Percentiles rank a stretch among this genome's conserved stretches.
phyloP scores from a whole-genome alignment of 2,113 vertebrate species.

The Polypterus bichir region DNA sequence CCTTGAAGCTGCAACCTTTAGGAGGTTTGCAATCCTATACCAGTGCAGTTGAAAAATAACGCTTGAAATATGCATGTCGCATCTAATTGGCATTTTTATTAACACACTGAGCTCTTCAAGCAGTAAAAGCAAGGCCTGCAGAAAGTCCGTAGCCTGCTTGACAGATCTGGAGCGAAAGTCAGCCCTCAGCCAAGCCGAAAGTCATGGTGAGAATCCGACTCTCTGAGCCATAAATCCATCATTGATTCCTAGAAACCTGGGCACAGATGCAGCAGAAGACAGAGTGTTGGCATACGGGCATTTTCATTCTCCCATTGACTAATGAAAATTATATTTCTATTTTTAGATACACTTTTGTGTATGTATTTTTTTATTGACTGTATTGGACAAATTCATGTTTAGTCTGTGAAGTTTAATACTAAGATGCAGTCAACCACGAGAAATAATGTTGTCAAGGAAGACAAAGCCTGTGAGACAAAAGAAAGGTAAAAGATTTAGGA shows the following conservation, averaged over 20 bases:
- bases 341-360: no score
- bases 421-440: no score
- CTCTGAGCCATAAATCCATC: slow-evolving; percentile 31
- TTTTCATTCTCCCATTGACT: no score
- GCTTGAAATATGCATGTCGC: slow-evolving; percentile 43
- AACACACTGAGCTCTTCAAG: slow-evolving; percentile 1
- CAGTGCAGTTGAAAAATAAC: slow-evolving; percentile 38
- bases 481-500: no score
- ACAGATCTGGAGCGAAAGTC: slow-evolving; percentile 61
- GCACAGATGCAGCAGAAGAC: slow-evolving; percentile 10
- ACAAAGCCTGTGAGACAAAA: no score
- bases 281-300: no score
- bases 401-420: no score
- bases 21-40: slow-evolving; percentile 29
- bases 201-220: slow-evolving; percentile 34
- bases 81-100: slow-evolving; percentile 40
- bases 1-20: slow-evolving; percentile 7
- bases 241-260: slow-evolving; percentile 37
- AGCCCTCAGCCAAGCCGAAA: slow-evolving; percentile 47
- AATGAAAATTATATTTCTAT: background rate
- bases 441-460: no score
- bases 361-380: no score
- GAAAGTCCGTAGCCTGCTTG: slow-evolving; percentile 50
- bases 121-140: slow-evolving; percentile 28
- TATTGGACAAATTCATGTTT: no score